Evolutionary conservation across 2,888 invertebrate species (phyloP).

Genomic region (Orthonychiurus folsomi): DNA sequence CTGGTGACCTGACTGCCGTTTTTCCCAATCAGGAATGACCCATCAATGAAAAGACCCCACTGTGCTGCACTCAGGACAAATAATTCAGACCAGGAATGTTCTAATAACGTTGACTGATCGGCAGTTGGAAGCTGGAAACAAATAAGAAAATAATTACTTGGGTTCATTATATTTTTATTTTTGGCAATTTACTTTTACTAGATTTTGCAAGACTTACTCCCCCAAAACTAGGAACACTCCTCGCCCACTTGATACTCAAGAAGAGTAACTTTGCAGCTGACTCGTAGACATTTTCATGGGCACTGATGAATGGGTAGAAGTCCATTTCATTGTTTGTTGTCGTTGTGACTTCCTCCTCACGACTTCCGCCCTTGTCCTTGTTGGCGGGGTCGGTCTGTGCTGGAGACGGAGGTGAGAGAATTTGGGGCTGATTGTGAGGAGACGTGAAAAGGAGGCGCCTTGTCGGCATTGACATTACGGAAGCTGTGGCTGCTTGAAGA

Average conservation of each 20-base stretch:
- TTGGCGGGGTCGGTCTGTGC: conserved; percentile 43
- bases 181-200: too few relatives aligned
- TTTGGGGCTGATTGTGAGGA: background rate
- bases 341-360: conserved; percentile 64
- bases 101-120: conserved; percentile 65
- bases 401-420: conserved; percentile 20
- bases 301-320: conserved; percentile 48
- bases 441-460: conserved; percentile 3
- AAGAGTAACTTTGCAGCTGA: conserved; percentile 67
- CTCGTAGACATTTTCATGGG: conserved; percentile 57
- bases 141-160: background rate
- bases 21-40: conserved; percentile 8
- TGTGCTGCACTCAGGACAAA: conserved; percentile 75
- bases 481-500: background rate
- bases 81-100: conserved; percentile 73
- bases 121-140: conserved; percentile 54
- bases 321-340: conserved; percentile 49
- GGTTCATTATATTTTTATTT: too few relatives aligned
- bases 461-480: background rate
- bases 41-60: conserved; percentile 62
- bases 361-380: conserved; percentile 43
- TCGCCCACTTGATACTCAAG: conserved; percentile 69
- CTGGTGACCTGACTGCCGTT: conserved; percentile 45
- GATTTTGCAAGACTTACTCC: conserved; percentile 54
- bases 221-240: conserved; percentile 64